Evolutionary conservation across 2,113 vertebrate species (phyloP), one percentile per base, ranked within the genome.

Genomic region (Myrmecobius fasciatus): DNA sequence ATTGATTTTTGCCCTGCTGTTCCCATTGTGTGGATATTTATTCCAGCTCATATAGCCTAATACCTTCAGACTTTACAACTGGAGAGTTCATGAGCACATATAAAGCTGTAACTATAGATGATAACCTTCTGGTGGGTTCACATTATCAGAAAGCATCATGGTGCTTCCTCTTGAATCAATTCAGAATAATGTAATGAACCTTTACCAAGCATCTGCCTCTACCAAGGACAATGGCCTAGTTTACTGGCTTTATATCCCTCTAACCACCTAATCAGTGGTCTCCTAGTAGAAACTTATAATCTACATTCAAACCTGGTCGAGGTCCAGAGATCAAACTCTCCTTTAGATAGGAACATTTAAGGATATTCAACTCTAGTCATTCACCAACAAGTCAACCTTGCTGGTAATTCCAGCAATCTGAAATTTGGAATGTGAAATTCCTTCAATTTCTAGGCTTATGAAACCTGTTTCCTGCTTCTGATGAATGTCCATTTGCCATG

Each of bases 1-100:
- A 83, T 83, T 83, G 67, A 83, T 83, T 83, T 83, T 83, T 43
- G 67, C 67, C 67, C 67, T 83, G 67, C 67, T 83, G 67, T n/a
- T 43, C 22, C 36, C n/a, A 43, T 83, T 83, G n/a, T 83, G 67
- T 22, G 67, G 67, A 6, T 83, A 83, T 83, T 83, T 83, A 83
- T 83, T 83, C 67, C 20, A n/a, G n/a, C 17, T 83, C 67, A 83
- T 20, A 43, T 83, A 83, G 36, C n/a, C n/a, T 83, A 83, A 83
- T 83, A 20, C 24, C 43, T 83, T 83, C 67, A 43, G 20, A 20
- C n/a, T 83, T 83, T 83, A 83, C n/a, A 83, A 24, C 17, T 83
- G 20, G 67, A 24, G 36, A 83, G 67, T 43, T 83, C n/a, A 43
- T 20, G 20, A n/a, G n/a, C 67, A 83, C 67, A 83, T 43, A 83